Base-by-base conservation (phyloP, 2,797 vertebrate species). In the Lates japonicus region DNA sequence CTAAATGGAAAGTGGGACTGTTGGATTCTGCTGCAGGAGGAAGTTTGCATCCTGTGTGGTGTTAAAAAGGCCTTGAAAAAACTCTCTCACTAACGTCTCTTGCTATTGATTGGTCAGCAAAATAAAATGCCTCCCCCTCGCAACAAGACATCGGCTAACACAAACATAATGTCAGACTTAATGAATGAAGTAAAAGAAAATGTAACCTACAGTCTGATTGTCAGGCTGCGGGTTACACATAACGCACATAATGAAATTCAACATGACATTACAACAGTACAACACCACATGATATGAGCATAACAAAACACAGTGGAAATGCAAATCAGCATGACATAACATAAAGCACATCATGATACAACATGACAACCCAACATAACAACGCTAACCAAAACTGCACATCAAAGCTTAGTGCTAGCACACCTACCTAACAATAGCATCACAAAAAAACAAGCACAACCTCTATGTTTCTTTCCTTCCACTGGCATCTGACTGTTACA, bases 311-410 rank as follows among this genome's bases (percentile, higher is more conserved):
- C 31, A 46, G 17, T 31, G 16, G 17, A 33, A 31, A 11, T 44
- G 16, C 4, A 71, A 72, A 76, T 33, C 7, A 55, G 9, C 51
- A 7, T 22, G 44, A 66, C 70, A 70, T 31, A 58, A 63, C 35
- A 82, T 7, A 31, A 60, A 74, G 70, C 17, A 35, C 31, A 22
- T 42, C 31, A 41, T 25, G 10, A 29, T 70, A 42, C 61, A 80
- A n/a, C 7, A 55, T 13, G 31, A 67, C 77, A 71, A 42, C 41
- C 41, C 61, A 80, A 25, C 7, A 51, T 16, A 22, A 67, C 77
- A 71, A 31, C 44, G 16, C 22, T 17, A 35, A 16, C n/a, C 54
- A 52, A 64, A 75, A 62, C 42, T 68, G 37, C 25, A 41, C 25
- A 29, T 33, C 25, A 44, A 51, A 44, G 16, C 44, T 55, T 29